Conservation (phyloP, 2,888 invertebrate genomes). For the Sepiola atlantica region DNA sequence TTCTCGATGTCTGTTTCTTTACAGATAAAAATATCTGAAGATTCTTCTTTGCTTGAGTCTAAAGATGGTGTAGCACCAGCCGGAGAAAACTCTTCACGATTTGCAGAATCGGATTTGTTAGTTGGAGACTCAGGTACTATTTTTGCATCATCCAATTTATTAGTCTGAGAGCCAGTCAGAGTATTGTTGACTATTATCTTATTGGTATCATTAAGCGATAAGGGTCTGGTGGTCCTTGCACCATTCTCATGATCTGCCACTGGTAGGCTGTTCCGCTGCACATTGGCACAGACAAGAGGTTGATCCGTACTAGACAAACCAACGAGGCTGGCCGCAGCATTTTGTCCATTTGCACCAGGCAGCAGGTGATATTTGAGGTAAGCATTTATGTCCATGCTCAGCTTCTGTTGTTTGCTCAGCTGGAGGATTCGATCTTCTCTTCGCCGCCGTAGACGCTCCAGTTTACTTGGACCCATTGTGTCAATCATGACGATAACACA, state of each 20-base stretch:
- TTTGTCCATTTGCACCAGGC: conserved; percentile 34
- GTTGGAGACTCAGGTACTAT: not conserved
- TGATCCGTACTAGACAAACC: not conserved
- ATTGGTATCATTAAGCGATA: conserved; percentile 19
- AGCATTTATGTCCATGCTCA: conserved; percentile 42
- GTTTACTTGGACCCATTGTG: conserved; percentile 82
- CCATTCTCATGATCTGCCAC: not conserved
- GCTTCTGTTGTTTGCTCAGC: conserved; percentile 39
- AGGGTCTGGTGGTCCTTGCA: not conserved
- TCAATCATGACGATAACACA: conserved; percentile 94
- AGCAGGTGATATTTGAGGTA: conserved; percentile 41
- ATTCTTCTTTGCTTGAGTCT: not conserved
- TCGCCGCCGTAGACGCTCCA: conserved; percentile 65
- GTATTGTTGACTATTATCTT: not conserved
- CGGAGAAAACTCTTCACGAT: not conserved
- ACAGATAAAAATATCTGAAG: conserved; percentile 7
- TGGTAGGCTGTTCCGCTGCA: not conserved
- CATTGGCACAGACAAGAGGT: not conserved
- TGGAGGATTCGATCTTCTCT: conserved; percentile 58
- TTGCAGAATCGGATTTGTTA: not conserved
- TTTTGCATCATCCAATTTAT: not conserved
- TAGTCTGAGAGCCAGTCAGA: not conserved
- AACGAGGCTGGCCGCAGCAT: not conserved
- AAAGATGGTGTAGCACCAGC: not conserved
- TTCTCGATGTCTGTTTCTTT: not conserved